Evolutionary conservation across 2,797 vertebrate species (phyloP).

Genomic region (Mormyrus proboscirostris): DNA sequence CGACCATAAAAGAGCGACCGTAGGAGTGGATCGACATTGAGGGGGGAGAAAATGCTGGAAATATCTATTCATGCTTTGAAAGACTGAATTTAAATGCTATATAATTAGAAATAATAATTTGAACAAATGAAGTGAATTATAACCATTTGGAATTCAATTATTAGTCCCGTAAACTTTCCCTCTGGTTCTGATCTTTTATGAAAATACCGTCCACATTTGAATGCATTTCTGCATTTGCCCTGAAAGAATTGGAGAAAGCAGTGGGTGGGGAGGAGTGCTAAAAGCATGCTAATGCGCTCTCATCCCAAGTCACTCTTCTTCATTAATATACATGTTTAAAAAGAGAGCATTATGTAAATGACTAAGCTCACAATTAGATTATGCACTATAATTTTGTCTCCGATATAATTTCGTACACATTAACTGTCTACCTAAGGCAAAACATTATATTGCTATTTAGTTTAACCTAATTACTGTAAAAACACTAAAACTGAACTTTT

Average conservation of each 20-base stretch:
- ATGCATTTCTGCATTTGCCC: constrained; percentile 36
- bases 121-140: constrained; percentile 40
- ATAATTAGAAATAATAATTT: constrained; percentile 25
- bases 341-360: constrained; percentile 59
- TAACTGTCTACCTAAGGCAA: constrained; percentile 56
- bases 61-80: constrained; percentile 21
- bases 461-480: constrained; percentile 57
- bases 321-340: constrained; percentile 61
- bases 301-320: constrained; percentile 41
- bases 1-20: neutral
- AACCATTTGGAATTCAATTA: constrained; percentile 45
- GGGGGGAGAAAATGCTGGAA: neutral
- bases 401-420: constrained; percentile 57
- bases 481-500: constrained; percentile 54
- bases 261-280: constrained; percentile 30
- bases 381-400: constrained; percentile 49
- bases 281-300: constrained; percentile 47
- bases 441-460: constrained; percentile 43
- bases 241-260: constrained; percentile 28
- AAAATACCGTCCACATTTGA: constrained; percentile 35
- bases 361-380: constrained; percentile 50
- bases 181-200: constrained; percentile 37
- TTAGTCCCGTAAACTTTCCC: constrained; percentile 38
- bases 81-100: constrained; percentile 17
- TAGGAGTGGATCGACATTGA: neutral